Conservation (phyloP, 2,113 vertebrate genomes). For the Hystrix brachyura region DNA sequence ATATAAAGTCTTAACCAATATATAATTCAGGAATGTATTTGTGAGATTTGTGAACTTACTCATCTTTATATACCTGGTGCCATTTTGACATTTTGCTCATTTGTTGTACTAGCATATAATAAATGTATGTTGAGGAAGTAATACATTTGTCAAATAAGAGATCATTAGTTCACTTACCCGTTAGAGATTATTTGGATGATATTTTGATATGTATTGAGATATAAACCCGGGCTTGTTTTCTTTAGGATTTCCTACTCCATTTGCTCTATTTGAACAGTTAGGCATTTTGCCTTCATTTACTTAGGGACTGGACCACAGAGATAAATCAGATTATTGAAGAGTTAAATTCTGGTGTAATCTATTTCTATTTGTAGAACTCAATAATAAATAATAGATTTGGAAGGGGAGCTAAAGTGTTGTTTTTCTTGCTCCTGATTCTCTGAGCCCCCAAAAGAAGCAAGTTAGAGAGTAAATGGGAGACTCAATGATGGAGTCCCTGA, state of each 20-base stretch:
- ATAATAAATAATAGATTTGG: not conserved
- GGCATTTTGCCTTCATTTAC: not conserved
- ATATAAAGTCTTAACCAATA: not conserved
- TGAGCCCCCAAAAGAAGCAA: not conserved
- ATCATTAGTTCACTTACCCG: not conserved
- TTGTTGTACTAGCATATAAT: not conserved
- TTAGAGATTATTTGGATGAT: not conserved
- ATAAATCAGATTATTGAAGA: slow-evolving; percentile 14
- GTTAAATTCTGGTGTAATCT: not conserved
- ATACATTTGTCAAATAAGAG: not conserved
- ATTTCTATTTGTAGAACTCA: not conserved
- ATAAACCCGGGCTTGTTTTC: not conserved
- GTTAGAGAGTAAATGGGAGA: not conserved
- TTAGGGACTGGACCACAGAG: not conserved
- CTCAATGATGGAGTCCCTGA: not conserved
- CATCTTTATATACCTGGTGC: not conserved
- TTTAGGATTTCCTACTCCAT: not conserved
- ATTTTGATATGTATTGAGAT: not conserved
- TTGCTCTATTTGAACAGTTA: not conserved
- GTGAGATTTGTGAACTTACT: not conserved
- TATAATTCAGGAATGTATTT: not conserved
- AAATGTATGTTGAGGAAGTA: not conserved
- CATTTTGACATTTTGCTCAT: not conserved
- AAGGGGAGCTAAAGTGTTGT: not conserved
- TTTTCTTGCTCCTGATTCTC: not conserved